Evolutionary conservation across 2,888 invertebrate genomes (phyloP), one percentile per base, ranked within the genome.

Genomic region (Eupelmus urozonus): DNA sequence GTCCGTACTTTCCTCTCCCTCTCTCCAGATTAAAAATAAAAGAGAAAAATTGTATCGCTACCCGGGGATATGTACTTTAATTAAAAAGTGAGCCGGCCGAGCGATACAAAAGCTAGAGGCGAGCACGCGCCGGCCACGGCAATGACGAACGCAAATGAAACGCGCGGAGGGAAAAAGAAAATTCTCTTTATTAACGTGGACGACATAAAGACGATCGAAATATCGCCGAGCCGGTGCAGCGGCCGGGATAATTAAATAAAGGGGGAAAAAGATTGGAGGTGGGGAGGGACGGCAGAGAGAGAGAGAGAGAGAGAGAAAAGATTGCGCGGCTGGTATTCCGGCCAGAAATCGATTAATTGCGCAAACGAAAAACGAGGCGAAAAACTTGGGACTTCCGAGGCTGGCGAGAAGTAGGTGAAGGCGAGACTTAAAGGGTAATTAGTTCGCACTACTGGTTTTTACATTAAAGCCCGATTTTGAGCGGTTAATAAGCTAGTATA

Each of bases 301-400:
- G 2, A 45, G 1, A 25, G 25, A 2, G 55, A 5, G 55, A 25
- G 27, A 45, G 2, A 45, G 16, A 45, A 16, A 27, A n/a, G 16
- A 27, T 25, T 65, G 51, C 3, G 42, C 18, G 7, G 42, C 13
- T 9, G 2, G 7, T n/a, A 27, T 16, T n/a, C n/a, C 20, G 7
- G 29, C 62, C n/a, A n/a, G n/a, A n/a, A n/a, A 71, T 71, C 51
- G 62, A 71, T 62, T 71, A 71, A 71, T 71, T 62, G 51, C 34
- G 34, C 34, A 20, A 60, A 69, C n/a, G 42, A 23, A 34, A 34
- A 34, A 34, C 9, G 34, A 34, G 34, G 34, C 34, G 34, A 34
- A 34, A 3, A 34, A 34, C n/a, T n/a, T n/a, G n/a, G n/a, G n/a
- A n/a, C n/a, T n/a, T n/a, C n/a, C n/a, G n/a, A n/a, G n/a, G 63